Conservation (phyloP, 2,888 invertebrate species). For the Listrodromus nycthemerus region DNA sequence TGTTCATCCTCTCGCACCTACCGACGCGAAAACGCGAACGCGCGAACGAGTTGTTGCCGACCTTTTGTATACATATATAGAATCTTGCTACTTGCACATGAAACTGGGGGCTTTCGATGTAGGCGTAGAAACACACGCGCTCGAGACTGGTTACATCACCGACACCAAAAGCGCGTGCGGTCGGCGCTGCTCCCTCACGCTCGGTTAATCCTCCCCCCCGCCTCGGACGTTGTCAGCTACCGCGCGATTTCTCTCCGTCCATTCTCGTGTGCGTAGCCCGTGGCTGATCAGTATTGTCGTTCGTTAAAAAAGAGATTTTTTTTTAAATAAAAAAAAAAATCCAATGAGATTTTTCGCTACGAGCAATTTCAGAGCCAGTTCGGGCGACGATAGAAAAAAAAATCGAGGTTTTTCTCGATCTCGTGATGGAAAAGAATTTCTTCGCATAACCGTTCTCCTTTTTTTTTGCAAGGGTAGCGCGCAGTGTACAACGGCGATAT, state of each 20-base stretch:
- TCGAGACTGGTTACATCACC: constrained; percentile 39
- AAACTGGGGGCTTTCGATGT: constrained; percentile 26
- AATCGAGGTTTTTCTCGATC: not conserved
- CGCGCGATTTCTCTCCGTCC: constrained; percentile 3
- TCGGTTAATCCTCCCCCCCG: constrained; percentile 54
- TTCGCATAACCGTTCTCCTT: constrained; percentile 22
- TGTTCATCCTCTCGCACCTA: not conserved
- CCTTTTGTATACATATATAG: not conserved
- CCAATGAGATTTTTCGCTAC: not conserved
- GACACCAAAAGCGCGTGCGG: constrained; percentile 45
- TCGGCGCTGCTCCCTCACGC: constrained; percentile 50
- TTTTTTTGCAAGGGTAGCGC: constrained; percentile 26
- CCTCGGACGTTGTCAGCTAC: constrained; percentile 59
- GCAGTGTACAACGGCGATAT: constrained; percentile 3
- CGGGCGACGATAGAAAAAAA: constrained; percentile 11
- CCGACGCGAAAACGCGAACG: constrained; percentile 37
- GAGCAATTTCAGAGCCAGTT: not conserved
- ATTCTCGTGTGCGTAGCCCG: not conserved
- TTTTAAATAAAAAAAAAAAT: not conserved
- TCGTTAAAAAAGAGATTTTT: not conserved
- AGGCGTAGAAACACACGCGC: not conserved
- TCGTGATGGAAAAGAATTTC: constrained; percentile 48
- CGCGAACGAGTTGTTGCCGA: constrained; percentile 49
- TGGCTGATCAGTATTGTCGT: not conserved
- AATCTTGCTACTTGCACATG: not conserved